Conservation (phyloP, 2,797 vertebrate genomes). For the Sebastes vulpes region DNA sequence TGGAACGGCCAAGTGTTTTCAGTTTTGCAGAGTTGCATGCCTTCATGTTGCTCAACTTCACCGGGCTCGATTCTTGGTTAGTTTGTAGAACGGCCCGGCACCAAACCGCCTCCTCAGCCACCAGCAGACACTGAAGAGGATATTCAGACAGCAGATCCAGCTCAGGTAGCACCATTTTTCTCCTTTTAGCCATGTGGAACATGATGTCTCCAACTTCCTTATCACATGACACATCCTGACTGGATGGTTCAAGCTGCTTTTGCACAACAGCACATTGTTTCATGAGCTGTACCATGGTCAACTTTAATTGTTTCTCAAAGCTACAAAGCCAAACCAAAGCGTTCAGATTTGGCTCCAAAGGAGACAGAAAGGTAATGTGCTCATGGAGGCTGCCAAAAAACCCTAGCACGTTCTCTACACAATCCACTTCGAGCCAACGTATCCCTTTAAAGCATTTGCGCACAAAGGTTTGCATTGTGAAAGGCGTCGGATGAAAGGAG, state of each 20-base stretch:
- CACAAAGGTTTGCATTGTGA: constrained; percentile 77
- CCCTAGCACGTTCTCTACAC: constrained; percentile 61
- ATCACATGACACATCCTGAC: constrained; percentile 9
- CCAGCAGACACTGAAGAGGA: constrained; percentile 89
- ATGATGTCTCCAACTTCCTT: background rate
- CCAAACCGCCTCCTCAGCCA: constrained; percentile 88
- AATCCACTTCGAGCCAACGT: constrained; percentile 72
- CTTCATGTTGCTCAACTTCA: constrained; percentile 59
- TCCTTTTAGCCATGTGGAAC: background rate
- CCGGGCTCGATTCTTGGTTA: constrained; percentile 46
- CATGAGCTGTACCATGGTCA: constrained; percentile 73
- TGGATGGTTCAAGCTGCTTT: constrained; percentile 46
- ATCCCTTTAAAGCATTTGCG: constrained; percentile 87
- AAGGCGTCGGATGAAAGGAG: constrained; percentile 65
- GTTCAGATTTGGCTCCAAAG: constrained; percentile 72
- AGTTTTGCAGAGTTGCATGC: constrained; percentile 71
- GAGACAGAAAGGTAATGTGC: constrained; percentile 75
- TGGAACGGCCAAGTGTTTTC: constrained; percentile 66
- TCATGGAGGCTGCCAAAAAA: constrained; percentile 83
- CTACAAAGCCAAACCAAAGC: constrained; percentile 83
- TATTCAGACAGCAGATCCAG: constrained; percentile 76
- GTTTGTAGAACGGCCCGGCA: constrained; percentile 66
- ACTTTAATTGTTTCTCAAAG: constrained; percentile 84
- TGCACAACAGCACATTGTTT: constrained; percentile 74
- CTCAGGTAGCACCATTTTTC: constrained; percentile 19